These are phyloP conservation scores for Tamias sibiricus DNA, from an alignment of 2,113 vertebrate species.

Conservation along the genomic window DNA sequence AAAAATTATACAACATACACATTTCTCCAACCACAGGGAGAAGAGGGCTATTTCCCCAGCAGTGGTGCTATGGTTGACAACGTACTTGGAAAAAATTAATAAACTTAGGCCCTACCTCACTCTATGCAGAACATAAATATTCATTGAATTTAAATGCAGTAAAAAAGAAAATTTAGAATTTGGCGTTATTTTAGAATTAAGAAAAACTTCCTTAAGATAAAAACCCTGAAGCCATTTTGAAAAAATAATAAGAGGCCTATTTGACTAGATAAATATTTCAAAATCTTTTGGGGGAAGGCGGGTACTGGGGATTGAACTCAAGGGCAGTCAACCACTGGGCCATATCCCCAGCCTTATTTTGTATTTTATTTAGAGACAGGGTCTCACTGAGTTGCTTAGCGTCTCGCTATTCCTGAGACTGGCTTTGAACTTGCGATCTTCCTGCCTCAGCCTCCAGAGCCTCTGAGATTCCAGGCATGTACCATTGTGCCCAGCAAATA, in stretches of 20 bases:
- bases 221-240: background rate
- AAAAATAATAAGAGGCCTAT: background rate
- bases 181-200: background rate
- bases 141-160: background rate
- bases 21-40: background rate
- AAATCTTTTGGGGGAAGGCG: background rate
- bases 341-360: too few relatives aligned
- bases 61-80: too few relatives aligned
- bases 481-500: background rate
- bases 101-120: background rate
- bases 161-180: slow-evolving; percentile 8
- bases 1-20: background rate
- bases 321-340: too few relatives aligned
- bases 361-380: too few relatives aligned
- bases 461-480: too few relatives aligned
- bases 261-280: slow-evolving; percentile 37
- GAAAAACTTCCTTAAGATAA: background rate
- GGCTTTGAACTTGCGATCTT: too few relatives aligned
- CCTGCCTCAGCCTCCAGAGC: too few relatives aligned
- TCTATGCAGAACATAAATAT: background rate
- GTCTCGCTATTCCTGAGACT: too few relatives aligned
- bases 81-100: background rate
- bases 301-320: too few relatives aligned
- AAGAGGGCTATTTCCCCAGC: background rate
- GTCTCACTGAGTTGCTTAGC: too few relatives aligned